A percentile compares a stretch with the other conserved stretches of the same genome.
These are phyloP conservation scores for Danionella cerebrum DNA, from an alignment of 2,113 vertebrate genomes.

Conservation along the genomic window DNA sequence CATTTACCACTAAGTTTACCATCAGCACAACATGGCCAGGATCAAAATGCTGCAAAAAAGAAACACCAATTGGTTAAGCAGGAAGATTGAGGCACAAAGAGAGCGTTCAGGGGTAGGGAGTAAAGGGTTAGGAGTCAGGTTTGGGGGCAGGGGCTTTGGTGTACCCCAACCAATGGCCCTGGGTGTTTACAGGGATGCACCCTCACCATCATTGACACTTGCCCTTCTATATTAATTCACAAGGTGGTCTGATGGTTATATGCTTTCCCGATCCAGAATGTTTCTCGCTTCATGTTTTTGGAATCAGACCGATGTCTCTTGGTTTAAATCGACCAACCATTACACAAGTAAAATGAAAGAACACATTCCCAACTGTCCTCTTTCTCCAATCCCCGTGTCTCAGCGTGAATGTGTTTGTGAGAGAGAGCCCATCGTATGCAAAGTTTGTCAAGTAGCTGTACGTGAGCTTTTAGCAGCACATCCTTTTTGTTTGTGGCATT, in stretches of 20 bases:
- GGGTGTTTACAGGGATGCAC: constrained; percentile 58
- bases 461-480: constrained; percentile 7
- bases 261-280: too few relatives aligned
- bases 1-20: constrained; percentile 99
- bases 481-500: neutral
- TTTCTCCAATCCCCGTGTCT: constrained; percentile 2
- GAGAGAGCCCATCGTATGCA: neutral
- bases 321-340: constrained; percentile 2
- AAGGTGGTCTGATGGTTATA: too few relatives aligned
- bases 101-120: constrained; percentile 64
- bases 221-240: constrained; percentile 37
- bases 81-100: constrained; percentile 89
- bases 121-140: constrained; percentile 60
- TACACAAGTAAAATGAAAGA: neutral
- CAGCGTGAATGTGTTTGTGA: neutral
- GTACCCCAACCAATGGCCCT: constrained; percentile 41
- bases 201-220: constrained; percentile 53
- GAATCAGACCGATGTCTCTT: neutral
- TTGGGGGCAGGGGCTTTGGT: constrained; percentile 60
- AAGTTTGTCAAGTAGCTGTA: neutral
- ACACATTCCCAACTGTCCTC: neutral
- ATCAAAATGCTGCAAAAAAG: constrained; percentile 99
- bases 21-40: constrained; percentile 99
- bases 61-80: constrained; percentile 99
- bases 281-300: neutral